A percentile compares a stretch with the other conserved stretches of the same genome.
These are phyloP conservation scores for Boulengeromyrus knoepffleri DNA, from an alignment of 2,113 vertebrate genomes.

Conservation along the genomic window DNA sequence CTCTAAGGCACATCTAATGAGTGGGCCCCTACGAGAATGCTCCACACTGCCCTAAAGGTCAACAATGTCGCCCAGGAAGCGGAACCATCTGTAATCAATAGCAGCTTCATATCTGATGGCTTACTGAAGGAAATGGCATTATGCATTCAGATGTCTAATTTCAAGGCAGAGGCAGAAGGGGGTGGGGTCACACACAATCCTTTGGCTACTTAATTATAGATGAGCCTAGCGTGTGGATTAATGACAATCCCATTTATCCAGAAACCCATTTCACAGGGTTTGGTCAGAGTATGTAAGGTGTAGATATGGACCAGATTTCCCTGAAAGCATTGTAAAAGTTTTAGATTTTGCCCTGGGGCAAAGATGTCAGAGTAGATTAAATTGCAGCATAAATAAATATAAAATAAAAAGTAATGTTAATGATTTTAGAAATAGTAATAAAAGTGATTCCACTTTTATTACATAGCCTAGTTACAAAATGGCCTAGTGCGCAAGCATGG, in stretches of 20 bases:
- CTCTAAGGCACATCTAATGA: not conserved
- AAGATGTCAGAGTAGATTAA: not conserved
- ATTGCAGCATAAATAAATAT: not conserved
- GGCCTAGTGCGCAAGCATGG: not conserved
- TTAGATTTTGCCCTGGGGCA: not conserved
- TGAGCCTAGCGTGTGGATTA: not conserved
- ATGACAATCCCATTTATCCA: conserved; percentile 4
- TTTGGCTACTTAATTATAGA: not conserved
- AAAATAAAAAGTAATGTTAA: not conserved
- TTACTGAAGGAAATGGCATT: not conserved
- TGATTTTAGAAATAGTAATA: not conserved
- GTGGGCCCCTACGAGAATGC: not conserved
- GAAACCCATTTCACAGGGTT: not conserved
- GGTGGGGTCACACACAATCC: not conserved
- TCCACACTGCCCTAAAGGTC: not conserved
- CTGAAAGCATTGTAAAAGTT: not conserved
- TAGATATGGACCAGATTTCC: not conserved
- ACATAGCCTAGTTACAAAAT: not conserved
- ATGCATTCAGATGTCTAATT: conserved; percentile 10
- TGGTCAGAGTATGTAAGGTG: not conserved
- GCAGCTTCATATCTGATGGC: not conserved
- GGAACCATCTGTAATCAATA: conserved; percentile 1
- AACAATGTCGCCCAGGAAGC: not conserved
- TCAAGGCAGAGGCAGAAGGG: not conserved
- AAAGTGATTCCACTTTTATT: not conserved